A percentile compares a stretch with the other conserved stretches of the same genome.
These are phyloP conservation scores for Pavo muticus DNA, from an alignment of 2,113 vertebrate species.

Conservation along the genomic window DNA sequence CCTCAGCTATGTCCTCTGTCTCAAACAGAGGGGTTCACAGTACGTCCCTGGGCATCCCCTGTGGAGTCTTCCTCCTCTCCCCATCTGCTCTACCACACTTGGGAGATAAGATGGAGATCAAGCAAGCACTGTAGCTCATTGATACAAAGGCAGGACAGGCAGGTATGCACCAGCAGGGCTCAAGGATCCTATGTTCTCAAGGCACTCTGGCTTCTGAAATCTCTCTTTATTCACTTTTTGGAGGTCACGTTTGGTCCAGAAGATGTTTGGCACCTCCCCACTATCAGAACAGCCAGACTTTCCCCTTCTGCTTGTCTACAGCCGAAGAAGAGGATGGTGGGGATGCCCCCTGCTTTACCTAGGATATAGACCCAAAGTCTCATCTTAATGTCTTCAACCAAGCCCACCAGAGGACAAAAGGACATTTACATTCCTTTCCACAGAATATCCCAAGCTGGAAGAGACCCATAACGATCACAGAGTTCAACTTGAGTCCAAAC, in stretches of 20 bases:
- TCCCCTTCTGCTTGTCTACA: neutral
- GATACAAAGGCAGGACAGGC: neutral
- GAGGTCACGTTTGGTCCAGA: neutral
- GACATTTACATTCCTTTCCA: neutral
- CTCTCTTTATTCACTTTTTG: neutral
- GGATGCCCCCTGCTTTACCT: neutral
- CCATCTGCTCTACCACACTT: neutral
- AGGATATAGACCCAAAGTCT: neutral
- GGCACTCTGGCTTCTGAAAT: neutral
- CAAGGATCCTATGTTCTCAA: neutral
- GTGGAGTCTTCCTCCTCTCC: neutral
- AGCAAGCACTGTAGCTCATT: neutral
- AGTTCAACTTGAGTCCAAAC: neutral
- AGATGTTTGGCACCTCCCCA: neutral
- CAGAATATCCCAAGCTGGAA: too few species aligned
- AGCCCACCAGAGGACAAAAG: neutral
- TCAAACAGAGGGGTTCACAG: neutral
- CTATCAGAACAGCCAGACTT: neutral
- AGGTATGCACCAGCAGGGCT: neutral
- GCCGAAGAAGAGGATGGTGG: neutral
- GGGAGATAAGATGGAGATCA: neutral
- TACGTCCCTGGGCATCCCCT: neutral
- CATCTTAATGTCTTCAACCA: neutral
- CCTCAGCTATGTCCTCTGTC: neutral
- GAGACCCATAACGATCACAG: too few species aligned